A percentile compares a stretch with the other conserved stretches of the same genome.
Conservation (phyloP, 2,888 invertebrate species). For the Oscheius onirici region DNA sequence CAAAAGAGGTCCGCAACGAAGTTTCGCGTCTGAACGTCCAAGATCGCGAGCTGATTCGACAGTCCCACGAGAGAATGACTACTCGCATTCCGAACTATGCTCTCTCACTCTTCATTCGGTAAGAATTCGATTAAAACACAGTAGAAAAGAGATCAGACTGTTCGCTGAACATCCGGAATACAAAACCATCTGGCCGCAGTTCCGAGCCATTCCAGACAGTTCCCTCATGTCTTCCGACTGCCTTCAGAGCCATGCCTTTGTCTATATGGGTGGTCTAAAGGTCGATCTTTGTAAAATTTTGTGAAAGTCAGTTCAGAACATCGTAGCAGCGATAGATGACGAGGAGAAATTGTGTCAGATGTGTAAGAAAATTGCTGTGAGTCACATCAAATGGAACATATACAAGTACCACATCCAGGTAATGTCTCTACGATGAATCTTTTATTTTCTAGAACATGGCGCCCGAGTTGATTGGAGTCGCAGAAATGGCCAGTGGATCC, state of each 20-base stretch:
- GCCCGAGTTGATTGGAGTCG: conserved; percentile 49
- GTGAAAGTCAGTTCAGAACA: conserved; percentile 38
- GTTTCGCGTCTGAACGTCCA: not conserved
- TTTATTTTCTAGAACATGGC: conserved; percentile 49
- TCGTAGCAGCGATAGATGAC: conserved; percentile 49
- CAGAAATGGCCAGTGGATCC: conserved; percentile 37
- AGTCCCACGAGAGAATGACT: conserved; percentile 14
- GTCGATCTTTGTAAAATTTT: conserved; percentile 41
- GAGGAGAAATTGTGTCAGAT: conserved; percentile 41
- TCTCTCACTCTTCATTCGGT: conserved; percentile 19
- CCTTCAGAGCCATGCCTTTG: conserved; percentile 56
- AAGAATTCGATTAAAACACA: not conserved
- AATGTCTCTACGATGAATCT: not conserved
- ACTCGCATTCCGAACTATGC: conserved; percentile 13
- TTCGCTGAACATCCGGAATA: conserved; percentile 63
- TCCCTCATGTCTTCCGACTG: conserved; percentile 57
- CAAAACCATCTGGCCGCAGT: conserved; percentile 65
- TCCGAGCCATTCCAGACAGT: conserved; percentile 57
- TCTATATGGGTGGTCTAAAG: conserved; percentile 60
- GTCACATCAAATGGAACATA: conserved; percentile 58
- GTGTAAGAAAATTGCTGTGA: conserved; percentile 49
- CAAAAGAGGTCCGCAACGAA: not conserved
- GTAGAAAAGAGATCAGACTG: conserved; percentile 41
- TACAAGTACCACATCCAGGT: conserved; percentile 56
- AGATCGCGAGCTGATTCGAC: conserved; percentile 9